phyloP scores from a whole-genome alignment of 92 coral and sea anemone genomes.

The Zoanthus sansibaricus region DNA sequence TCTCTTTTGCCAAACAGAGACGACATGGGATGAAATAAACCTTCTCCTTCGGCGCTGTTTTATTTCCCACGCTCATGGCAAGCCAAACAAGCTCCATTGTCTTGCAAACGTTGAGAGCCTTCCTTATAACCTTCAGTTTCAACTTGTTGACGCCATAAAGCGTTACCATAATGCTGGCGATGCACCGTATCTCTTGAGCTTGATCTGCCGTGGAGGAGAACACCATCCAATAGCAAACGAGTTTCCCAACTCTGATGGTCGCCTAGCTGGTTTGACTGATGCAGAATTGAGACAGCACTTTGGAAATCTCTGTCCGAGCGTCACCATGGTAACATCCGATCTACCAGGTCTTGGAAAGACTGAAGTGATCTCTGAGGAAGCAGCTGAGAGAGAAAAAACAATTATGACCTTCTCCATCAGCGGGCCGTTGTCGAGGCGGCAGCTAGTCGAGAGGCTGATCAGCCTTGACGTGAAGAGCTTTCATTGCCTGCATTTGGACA shows the following conservation, averaged over 20 bases:
- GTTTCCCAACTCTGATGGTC: conserved; percentile 62
- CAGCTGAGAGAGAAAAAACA: conserved; percentile 58
- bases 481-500: conserved; percentile 76
- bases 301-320: conserved; percentile 58
- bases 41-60: conserved; percentile 70
- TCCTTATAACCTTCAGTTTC: conserved; percentile 71
- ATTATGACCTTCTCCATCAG: conserved; percentile 76
- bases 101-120: conserved; percentile 81
- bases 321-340: conserved; percentile 75
- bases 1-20: conserved; percentile 66
- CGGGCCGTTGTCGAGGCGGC: conserved; percentile 82
- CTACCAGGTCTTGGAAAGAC: conserved; percentile 92
- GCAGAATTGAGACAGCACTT: conserved; percentile 51
- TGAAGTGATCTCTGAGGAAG: conserved; percentile 66
- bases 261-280: conserved; percentile 69
- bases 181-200: conserved; percentile 57
- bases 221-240: conserved; percentile 79
- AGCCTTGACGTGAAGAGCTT: conserved; percentile 56
- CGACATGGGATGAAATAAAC: conserved; percentile 79
- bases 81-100: conserved; percentile 52
- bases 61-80: conserved; percentile 10
- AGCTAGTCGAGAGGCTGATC: conserved; percentile 71
- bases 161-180: conserved; percentile 23
- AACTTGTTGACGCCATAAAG: conserved; percentile 71
- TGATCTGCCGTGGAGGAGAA: conserved; percentile 82